Evolutionary conservation across 2,888 invertebrate genomes (phyloP).

Genomic region (Drosophila putrida): DNA sequence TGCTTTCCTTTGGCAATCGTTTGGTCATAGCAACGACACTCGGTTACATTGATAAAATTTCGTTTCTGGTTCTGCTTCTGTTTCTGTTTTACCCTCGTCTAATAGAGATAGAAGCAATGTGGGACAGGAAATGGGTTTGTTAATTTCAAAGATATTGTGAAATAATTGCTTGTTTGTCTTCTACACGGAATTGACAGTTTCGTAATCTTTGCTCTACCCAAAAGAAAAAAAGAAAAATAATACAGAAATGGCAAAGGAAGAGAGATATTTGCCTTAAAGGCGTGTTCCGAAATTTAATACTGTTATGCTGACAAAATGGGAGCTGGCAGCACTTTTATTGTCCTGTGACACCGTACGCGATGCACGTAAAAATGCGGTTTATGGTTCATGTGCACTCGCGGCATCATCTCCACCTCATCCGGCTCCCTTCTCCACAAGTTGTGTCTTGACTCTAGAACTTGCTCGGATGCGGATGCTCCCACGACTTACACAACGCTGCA

Average conservation of each 20-base stretch:
- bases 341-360: conserved; percentile 24
- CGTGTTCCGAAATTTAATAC: conserved; percentile 37
- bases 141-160: conserved; percentile 56
- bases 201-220: conserved; percentile 7
- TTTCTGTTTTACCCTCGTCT: conserved; percentile 17
- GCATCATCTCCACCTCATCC: background rate
- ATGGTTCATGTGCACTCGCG: conserved; percentile 64
- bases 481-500: conserved; percentile 18
- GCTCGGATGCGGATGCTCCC: conserved; percentile 16
- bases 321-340: conserved; percentile 45
- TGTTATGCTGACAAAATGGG: background rate
- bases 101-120: conserved; percentile 17
- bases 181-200: conserved; percentile 35
- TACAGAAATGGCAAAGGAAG: background rate
- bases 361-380: conserved; percentile 76
- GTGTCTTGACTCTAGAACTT: conserved; percentile 22
- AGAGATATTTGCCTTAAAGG: conserved; percentile 15
- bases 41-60: conserved; percentile 42
- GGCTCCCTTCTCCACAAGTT: background rate
- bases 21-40: conserved; percentile 49
- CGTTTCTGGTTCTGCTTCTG: conserved; percentile 21
- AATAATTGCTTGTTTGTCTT: conserved; percentile 64
- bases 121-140: conserved; percentile 41
- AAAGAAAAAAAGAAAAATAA: background rate
- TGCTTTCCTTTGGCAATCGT: conserved; percentile 30